Conservation (phyloP, 2,113 vertebrate genomes). For the Hippoglossus stenolepis region DNA sequence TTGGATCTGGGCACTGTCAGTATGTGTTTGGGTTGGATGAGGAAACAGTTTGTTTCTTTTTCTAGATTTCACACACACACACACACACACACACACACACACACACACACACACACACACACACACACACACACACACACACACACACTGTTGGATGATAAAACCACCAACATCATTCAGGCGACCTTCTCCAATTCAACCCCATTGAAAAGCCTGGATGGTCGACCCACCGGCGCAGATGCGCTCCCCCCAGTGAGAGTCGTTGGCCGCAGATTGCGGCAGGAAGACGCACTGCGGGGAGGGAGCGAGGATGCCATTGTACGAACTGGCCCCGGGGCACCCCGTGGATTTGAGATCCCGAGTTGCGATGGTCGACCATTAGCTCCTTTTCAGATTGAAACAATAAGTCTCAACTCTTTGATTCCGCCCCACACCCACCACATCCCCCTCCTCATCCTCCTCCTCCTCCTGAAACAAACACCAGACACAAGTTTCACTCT, state of each 20-base stretch:
- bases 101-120: too few species aligned
- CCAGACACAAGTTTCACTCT: conserved; percentile 67
- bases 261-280: conserved; percentile 79
- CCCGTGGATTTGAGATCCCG: conserved; percentile 81
- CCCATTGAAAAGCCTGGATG: conserved; percentile 48
- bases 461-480: conserved; percentile 70
- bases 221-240: conserved; percentile 60
- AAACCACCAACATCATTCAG: conserved; percentile 46
- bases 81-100: too few species aligned
- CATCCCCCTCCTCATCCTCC: conserved; percentile 36
- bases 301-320: conserved; percentile 77
- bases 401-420: conserved; percentile 85
- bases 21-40: not conserved
- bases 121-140: too few species aligned
- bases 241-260: conserved; percentile 68
- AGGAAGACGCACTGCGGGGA: conserved; percentile 85
- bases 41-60: not conserved
- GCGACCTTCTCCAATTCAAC: conserved; percentile 57
- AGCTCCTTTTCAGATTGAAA: conserved; percentile 84
- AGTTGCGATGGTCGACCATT: conserved; percentile 87
- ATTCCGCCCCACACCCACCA: conserved; percentile 74
- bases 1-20: too few species aligned
- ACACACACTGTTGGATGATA: not conserved
- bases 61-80: too few species aligned
- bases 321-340: conserved; percentile 76